Conservation (phyloP, 1,140 invertebrate species). For the Brachionus plicatilis region DNA sequence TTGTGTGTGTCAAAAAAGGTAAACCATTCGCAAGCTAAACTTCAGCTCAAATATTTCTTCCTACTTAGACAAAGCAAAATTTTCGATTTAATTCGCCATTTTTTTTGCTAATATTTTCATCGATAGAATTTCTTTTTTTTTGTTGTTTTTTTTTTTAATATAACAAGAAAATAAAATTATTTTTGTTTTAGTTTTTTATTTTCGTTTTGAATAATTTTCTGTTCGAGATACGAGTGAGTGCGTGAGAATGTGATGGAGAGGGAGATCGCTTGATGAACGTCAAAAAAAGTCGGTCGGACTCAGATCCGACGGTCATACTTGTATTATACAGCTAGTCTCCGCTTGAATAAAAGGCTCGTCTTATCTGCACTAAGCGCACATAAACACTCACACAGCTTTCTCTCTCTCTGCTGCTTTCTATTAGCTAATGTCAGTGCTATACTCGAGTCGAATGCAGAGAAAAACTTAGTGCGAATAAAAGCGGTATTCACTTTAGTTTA, state of each 20-base stretch:
- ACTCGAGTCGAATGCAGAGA: not conserved
- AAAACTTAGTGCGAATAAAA: not conserved
- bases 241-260: not conserved
- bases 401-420: not conserved
- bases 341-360: not conserved
- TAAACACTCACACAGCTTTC: not conserved
- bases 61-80: not conserved
- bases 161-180: slow-evolving; percentile 11
- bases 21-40: not conserved
- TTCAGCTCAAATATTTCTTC: not conserved
- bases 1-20: not conserved
- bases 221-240: not conserved
- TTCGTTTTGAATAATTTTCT: slow-evolving; percentile 29
- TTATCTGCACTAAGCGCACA: not conserved
- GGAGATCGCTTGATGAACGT: not conserved
- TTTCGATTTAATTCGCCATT: slow-evolving; percentile 35
- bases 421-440: not conserved
- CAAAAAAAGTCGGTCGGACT: not conserved
- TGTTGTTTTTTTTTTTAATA: slow-evolving; percentile 22
- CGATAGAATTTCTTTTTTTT: slow-evolving; percentile 36
- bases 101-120: slow-evolving; percentile 3
- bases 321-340: not conserved
- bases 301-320: not conserved
- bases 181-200: slow-evolving; percentile 20
- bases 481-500: not conserved